Percentiles rank a stretch among this genome's conserved stretches.
Evolutionary conservation across 2,888 invertebrate species (phyloP).

Genomic region (Ecdyonurus torrentis): DNA sequence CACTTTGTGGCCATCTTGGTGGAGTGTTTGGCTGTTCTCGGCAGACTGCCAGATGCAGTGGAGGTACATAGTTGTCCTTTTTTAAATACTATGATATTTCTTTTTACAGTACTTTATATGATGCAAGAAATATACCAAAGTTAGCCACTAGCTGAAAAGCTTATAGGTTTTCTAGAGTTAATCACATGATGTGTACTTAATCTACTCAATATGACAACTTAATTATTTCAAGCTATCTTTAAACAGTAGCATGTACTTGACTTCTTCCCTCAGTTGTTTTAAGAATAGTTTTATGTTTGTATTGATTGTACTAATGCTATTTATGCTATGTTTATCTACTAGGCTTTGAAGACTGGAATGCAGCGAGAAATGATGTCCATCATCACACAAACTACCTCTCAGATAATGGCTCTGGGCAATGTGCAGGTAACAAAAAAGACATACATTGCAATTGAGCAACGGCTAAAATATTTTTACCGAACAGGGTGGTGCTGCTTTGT

Average conservation of each 20-base stretch:
- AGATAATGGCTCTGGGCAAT: background rate
- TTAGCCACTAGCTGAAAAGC: too few relatives aligned
- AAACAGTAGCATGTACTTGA: too few relatives aligned
- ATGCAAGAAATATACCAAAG: too few relatives aligned
- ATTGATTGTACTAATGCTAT: background rate
- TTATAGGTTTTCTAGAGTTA: too few relatives aligned
- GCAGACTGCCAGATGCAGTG: slow-evolving; percentile 69
- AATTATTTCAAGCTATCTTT: too few relatives aligned
- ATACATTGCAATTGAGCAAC: background rate
- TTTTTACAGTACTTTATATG: background rate
- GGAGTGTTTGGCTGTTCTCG: slow-evolving; percentile 68
- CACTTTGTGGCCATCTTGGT: slow-evolving; percentile 59
- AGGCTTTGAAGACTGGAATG: background rate
- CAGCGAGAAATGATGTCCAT: background rate
- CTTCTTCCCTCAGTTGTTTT: too few relatives aligned
- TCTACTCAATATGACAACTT: too few relatives aligned
- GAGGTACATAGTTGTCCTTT: slow-evolving; percentile 36
- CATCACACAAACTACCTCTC: background rate
- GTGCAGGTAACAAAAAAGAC: background rate
- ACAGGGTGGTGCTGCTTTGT: slow-evolving; percentile 19
- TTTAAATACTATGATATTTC: background rate
- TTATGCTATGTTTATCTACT: background rate
- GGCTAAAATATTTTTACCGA: background rate
- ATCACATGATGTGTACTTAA: too few relatives aligned
- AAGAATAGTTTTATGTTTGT: too few relatives aligned